Conservation (phyloP, 2,797 vertebrate genomes). For the Cynodonichthys magdalenae region DNA sequence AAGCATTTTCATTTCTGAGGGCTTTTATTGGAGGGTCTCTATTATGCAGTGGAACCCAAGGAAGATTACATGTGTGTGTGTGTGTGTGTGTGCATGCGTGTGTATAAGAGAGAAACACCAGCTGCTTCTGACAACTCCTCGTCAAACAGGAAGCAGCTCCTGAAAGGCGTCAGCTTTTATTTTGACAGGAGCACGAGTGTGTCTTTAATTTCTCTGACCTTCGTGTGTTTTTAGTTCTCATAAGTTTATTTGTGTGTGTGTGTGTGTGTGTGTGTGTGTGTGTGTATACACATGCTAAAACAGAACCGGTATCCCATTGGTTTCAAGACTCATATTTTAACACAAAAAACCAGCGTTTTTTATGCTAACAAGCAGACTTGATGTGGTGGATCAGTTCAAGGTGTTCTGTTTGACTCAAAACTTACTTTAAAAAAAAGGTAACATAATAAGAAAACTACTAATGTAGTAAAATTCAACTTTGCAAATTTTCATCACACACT, state of each 20-base stretch:
- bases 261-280: not conserved
- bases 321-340: too few species aligned
- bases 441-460: too few species aligned
- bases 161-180: slow-evolving; percentile 48
- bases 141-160: slow-evolving; percentile 48
- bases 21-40: slow-evolving; percentile 53
- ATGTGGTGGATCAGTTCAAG: too few species aligned
- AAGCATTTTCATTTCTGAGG: slow-evolving; percentile 55
- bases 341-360: too few species aligned
- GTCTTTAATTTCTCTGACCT: slow-evolving; percentile 12
- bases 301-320: too few species aligned
- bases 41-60: slow-evolving; percentile 47
- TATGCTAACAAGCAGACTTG: too few species aligned
- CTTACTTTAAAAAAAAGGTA: too few species aligned
- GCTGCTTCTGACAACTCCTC: slow-evolving; percentile 59
- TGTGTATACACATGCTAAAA: not conserved
- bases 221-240: not conserved
- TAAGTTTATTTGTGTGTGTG: not conserved
- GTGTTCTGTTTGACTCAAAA: too few species aligned
- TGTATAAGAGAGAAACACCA: slow-evolving; percentile 45
- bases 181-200: slow-evolving; percentile 34
- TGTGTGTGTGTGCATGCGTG: slow-evolving; percentile 35
- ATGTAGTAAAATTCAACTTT: too few species aligned
- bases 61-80: not conserved
- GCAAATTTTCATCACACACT: too few species aligned